Conservation (phyloP, 2,888 invertebrate species). For the Flexamia atlantica region DNA sequence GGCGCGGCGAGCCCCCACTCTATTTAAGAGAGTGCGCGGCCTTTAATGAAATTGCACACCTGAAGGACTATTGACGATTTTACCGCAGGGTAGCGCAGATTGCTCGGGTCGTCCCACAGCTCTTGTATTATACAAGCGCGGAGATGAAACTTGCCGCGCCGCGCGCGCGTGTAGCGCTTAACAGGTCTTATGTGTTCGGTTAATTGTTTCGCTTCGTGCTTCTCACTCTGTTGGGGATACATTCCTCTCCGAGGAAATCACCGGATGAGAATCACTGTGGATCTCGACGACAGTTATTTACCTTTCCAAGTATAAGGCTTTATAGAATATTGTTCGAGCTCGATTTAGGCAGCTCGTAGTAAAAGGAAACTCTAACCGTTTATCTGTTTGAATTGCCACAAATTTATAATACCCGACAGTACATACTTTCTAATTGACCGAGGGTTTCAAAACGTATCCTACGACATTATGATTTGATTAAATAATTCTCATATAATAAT, state of each 20-base stretch:
- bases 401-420: no score
- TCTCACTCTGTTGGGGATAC: not conserved
- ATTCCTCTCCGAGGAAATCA: not conserved
- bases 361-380: no score
- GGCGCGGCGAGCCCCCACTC: not conserved
- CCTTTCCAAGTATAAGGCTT: not conserved
- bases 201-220: constrained; percentile 12
- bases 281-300: no score
- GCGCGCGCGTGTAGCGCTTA: not conserved
- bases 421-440: no score
- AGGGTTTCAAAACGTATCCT: no score
- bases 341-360: no score
- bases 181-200: constrained; percentile 22
- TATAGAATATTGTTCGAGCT: not conserved
- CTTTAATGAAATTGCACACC: constrained; percentile 51
- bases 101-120: constrained; percentile 14
- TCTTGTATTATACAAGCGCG: constrained; percentile 50
- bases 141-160: not conserved
- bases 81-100: constrained; percentile 27
- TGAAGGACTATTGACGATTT: constrained; percentile 42
- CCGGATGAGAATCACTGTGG: not conserved
- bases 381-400: no score
- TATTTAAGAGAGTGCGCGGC: constrained; percentile 23
- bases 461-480: no score
- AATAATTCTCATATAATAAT: no score